Evolutionary conservation across 1,140 invertebrate species (phyloP).

Genomic region (Ptiloglossa arizonensis): DNA sequence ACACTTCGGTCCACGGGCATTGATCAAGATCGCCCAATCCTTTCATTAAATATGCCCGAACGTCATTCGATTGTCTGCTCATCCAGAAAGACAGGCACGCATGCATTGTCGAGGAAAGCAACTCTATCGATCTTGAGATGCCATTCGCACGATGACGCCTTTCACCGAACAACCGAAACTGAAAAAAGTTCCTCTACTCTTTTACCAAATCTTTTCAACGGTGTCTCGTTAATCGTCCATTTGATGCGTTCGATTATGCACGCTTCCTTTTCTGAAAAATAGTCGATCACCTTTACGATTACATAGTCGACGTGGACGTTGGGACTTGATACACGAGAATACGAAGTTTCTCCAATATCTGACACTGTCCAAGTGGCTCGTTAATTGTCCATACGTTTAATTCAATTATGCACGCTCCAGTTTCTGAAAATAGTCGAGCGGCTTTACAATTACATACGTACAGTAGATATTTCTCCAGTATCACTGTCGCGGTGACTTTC

Average conservation of each 20-base stretch:
- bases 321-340: too few species aligned
- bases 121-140: constrained; percentile 18
- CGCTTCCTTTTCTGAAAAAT: too few species aligned
- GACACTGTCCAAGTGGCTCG: too few species aligned
- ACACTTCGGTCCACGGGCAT: constrained; percentile 32
- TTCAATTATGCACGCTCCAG: too few species aligned
- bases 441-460: too few species aligned
- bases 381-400: too few species aligned
- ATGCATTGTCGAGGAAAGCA: constrained; percentile 28
- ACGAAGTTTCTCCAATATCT: too few species aligned
- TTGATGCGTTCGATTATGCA: not conserved
- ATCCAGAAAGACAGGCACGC: constrained; percentile 12
- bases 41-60: constrained; percentile 35
- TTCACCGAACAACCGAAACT: constrained; percentile 9
- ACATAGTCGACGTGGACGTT: too few species aligned
- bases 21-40: constrained; percentile 41
- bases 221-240: not conserved
- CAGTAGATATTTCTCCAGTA: too few species aligned
- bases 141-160: constrained; percentile 39
- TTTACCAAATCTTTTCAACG: constrained; percentile 4
- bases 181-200: constrained; percentile 3
- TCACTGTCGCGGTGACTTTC: too few species aligned
- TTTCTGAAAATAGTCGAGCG: too few species aligned
- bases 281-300: too few species aligned
- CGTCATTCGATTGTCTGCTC: constrained; percentile 41